phyloP scores from a whole-genome alignment of 2,797 vertebrate genomes.

The Valencia hispanica region DNA sequence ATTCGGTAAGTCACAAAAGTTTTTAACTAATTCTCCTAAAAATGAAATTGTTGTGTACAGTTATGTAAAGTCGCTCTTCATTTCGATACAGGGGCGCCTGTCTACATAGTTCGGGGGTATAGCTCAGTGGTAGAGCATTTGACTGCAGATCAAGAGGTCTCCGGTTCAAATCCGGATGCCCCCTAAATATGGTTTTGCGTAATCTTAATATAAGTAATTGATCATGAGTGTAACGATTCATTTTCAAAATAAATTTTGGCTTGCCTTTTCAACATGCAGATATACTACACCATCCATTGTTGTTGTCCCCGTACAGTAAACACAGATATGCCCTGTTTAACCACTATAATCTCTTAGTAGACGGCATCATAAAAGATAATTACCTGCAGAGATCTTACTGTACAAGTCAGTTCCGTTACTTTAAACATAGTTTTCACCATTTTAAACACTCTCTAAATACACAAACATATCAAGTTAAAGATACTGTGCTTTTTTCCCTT shows the following conservation, averaged over 20 bases:
- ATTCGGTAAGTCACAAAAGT: slow-evolving; percentile 59
- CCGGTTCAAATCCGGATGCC: slow-evolving; percentile 81
- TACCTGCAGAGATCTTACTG: neutral
- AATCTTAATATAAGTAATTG: neutral
- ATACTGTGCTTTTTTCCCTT: neutral
- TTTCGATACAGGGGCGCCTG: too few relatives aligned
- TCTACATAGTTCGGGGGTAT: slow-evolving; percentile 57
- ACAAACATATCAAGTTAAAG: neutral
- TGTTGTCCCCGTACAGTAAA: neutral
- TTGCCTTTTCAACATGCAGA: neutral
- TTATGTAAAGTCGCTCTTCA: too few relatives aligned
- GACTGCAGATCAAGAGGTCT: slow-evolving; percentile 83
- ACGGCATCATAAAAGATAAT: neutral
- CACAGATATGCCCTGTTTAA: neutral
- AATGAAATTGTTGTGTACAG: too few relatives aligned
- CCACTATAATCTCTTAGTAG: neutral
- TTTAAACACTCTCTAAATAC: neutral
- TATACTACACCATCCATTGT: neutral
- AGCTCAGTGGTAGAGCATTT: slow-evolving; percentile 81
- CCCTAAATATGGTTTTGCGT: slow-evolving; percentile 26
- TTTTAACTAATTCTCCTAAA: neutral
- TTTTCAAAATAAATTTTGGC: neutral
- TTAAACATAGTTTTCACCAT: neutral
- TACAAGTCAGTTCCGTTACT: neutral
- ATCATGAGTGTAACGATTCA: neutral